Base-by-base conservation (phyloP, 2,888 invertebrate species). In the Volucella zonaria region DNA sequence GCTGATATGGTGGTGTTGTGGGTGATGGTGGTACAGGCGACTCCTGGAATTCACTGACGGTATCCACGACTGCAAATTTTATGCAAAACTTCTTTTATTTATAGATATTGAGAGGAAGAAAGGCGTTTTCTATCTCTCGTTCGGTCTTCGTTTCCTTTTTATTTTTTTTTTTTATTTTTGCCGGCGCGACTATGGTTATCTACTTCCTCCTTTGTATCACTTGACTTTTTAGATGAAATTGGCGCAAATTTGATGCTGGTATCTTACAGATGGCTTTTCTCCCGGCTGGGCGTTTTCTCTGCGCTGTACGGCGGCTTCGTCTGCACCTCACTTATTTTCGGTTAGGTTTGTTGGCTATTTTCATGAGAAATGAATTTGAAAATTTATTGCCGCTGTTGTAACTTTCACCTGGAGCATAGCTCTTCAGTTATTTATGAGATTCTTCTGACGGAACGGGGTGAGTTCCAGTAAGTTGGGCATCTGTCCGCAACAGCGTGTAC, bases 1-100 rank as follows among this genome's bases (percentile, higher is more conserved):
- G 92, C 88, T 93, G 93, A 90, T 93, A 93, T 77, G 93, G 92
- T 88, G 92, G 91, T 88, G 91, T 91, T 86, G 91, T 89, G 80
- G 91, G 90, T 87, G 91, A 90, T 87, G 89, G 88, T 87, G 88
- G 89, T 86, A 89, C 89, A 87, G 88, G 88, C 83, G 87, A 87
- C 86, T 90, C 90, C 88, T 89, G 89, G 87, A 89, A 89, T 89
- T 90, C 89, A 89, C 89, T 89, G 88, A 89, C 89, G 90, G 90
- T 90, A 92, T 91, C 91, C 91, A 91, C 92, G 92, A 91, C 90
- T 90, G 92, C 91, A 89, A 89, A 89, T 90, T 90, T 90, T 89
- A 85, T 85, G 80, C 81, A 85, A 85, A 85, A 81, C 85, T 68
- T 73, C 73, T 66, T 64, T 71, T 85, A 74, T 81, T 73, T 85